phyloP scores from a whole-genome alignment of 2,797 vertebrate genomes.

The Echeneis naucrates region DNA sequence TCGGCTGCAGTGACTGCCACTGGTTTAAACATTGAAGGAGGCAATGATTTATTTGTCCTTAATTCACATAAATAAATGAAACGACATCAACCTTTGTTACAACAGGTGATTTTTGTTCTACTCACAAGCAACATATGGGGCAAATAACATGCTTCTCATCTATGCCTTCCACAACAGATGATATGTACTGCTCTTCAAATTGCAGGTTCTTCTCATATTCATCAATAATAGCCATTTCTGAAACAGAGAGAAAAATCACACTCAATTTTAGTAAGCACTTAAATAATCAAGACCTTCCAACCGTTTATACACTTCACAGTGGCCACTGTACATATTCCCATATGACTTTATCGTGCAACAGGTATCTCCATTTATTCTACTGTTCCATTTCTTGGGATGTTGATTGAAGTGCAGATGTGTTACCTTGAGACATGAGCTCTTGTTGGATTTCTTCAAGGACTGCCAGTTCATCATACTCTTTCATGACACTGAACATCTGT shows the following conservation, averaged over 20 bases:
- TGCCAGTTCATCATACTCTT: constrained; percentile 84
- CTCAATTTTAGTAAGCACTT: neutral
- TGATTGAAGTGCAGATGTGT: neutral
- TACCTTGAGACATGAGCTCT: constrained; percentile 90
- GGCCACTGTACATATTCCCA: neutral
- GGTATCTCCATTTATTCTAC: neutral
- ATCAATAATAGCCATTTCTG: constrained; percentile 88
- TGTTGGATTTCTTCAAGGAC: constrained; percentile 92
- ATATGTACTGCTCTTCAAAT: constrained; percentile 90
- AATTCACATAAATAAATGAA: neutral
- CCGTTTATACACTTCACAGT: neutral
- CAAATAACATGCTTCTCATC: constrained; percentile 87
- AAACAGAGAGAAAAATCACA: neutral
- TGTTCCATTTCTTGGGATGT: too few relatives aligned
- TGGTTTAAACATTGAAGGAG: neutral
- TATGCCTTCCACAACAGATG: constrained; percentile 86
- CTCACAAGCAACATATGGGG: constrained; percentile 91
- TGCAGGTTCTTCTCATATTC: constrained; percentile 89
- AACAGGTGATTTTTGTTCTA: neutral
- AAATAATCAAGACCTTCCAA: neutral
- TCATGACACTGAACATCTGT: constrained; percentile 75
- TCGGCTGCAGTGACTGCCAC: neutral
- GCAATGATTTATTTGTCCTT: neutral
- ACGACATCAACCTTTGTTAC: neutral
- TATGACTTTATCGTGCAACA: neutral